Base-by-base conservation (phyloP, 2,797 vertebrate species). In the Mormyrops attenuatus region DNA sequence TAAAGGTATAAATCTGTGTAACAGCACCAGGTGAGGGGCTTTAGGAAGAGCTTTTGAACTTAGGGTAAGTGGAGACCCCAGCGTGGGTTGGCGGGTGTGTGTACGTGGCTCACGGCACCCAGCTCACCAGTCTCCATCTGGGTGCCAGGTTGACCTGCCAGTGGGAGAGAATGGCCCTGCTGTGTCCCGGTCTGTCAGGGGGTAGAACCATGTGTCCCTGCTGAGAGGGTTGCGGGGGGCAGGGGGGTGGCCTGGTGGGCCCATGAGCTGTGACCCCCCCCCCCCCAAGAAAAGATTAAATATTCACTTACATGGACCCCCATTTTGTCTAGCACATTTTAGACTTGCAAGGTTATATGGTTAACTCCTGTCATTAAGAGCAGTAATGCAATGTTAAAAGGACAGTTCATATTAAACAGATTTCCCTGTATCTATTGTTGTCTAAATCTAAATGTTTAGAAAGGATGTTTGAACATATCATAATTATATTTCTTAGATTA, bases 151-250 rank as follows among this genome's bases (percentile, higher is more conserved):
- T 94, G 93, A 66, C 91, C 57, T 90, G 89, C 91, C 93, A 92
- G 91, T 91, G 93, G 91, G 89, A 90, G 90, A 91, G 89, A 38
- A 89, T 90, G 82, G 88, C 92, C 92, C 93, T 92, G 91, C 91
- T 77, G 93, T 89, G 92, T 26, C 5, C 66, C 90, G 90, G 92
- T 93, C 93, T 95, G 94, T 94, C 69, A 11, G 88, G 90, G 91
- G 89, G 90, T 88, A 5, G 44, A 88, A 90, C 93, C 93, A 94
- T 95, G 95, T 95, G 94, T 93, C 93, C 93, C 89, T 90, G 87
- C 90, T 84, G 89, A 92, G 89, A 92, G 91, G 22, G 91, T 89
- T 90, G 63, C 63, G 60, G 90, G 88, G 91, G 93, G 91, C 73
- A 80, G 41, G 88, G 87, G 85, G 55, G 93, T 93, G 15, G 5